Evolutionary conservation across 1,140 invertebrate species (phyloP).

Genomic region (Bombus confusus): DNA sequence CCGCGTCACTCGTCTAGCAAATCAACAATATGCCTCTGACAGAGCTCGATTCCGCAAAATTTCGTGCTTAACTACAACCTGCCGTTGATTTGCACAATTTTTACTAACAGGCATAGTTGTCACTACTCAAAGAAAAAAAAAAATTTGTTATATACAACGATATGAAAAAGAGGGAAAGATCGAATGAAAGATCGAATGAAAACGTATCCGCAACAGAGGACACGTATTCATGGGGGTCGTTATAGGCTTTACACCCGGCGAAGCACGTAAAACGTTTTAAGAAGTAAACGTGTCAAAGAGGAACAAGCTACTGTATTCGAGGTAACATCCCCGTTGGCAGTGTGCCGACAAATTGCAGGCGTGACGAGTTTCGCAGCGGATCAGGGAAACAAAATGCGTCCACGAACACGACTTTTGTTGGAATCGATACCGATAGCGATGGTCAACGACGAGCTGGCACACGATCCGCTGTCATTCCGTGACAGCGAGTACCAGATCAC

Average conservation of each 20-base stretch:
- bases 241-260: neutral
- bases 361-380: conserved; percentile 4
- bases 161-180: neutral
- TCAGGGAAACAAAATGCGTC: conserved; percentile 5
- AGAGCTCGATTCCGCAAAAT: neutral
- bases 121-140: neutral
- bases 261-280: conserved; percentile 15
- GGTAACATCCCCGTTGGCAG: conserved; percentile 11
- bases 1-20: neutral
- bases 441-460: conserved; percentile 22
- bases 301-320: neutral
- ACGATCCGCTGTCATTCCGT: neutral
- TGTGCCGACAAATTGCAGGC: conserved; percentile 13
- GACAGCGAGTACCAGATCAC: neutral
- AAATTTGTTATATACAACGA: neutral
- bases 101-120: too few relatives aligned
- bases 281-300: neutral
- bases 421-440: neutral
- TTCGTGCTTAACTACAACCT: neutral
- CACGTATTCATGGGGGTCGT: neutral
- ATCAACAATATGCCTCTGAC: too few relatives aligned
- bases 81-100: neutral
- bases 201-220: neutral
- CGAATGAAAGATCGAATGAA: neutral
- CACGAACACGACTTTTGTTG: conserved; percentile 6